phyloP scores from a whole-genome alignment of 37 sponge, comb jelly and placozoan species.

The Aplysina aerophoba region DNA sequence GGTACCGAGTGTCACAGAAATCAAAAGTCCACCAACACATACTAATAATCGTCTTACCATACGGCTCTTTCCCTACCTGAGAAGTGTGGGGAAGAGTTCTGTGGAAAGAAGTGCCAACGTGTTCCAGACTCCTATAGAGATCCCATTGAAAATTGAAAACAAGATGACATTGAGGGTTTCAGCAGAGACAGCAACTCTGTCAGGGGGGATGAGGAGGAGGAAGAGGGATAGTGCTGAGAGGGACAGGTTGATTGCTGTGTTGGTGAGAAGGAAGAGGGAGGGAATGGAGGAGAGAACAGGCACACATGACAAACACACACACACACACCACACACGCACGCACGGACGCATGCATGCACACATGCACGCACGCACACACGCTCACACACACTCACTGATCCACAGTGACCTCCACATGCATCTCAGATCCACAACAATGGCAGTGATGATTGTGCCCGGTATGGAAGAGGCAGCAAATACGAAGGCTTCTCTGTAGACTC shows the following conservation, averaged over 20 bases:
- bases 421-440: slow-evolving; percentile 59
- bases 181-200: not conserved
- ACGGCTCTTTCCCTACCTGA: slow-evolving; percentile 41
- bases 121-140: slow-evolving; percentile 72
- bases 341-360: not conserved
- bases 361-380: not conserved
- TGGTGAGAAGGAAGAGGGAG: not conserved
- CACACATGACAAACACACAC: not conserved
- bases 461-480: slow-evolving; percentile 46
- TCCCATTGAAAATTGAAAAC: slow-evolving; percentile 59
- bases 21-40: not conserved
- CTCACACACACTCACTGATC: slow-evolving; percentile 52
- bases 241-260: slow-evolving; percentile 46
- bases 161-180: slow-evolving; percentile 49
- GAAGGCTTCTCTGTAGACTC: slow-evolving; percentile 57
- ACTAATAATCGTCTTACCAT: too few species aligned
- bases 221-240: slow-evolving; percentile 53
- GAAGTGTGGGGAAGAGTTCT: slow-evolving; percentile 76
- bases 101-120: slow-evolving; percentile 48
- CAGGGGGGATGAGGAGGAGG: slow-evolving; percentile 30
- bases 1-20: too few species aligned
- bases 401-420: slow-evolving; percentile 61
- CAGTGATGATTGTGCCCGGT: slow-evolving; percentile 63
- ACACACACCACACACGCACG: not conserved
- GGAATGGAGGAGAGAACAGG: too few species aligned